These are phyloP conservation scores for Paradoxurus hermaphroditus DNA, from an alignment of 2,113 vertebrate species.

Conservation along the genomic window DNA sequence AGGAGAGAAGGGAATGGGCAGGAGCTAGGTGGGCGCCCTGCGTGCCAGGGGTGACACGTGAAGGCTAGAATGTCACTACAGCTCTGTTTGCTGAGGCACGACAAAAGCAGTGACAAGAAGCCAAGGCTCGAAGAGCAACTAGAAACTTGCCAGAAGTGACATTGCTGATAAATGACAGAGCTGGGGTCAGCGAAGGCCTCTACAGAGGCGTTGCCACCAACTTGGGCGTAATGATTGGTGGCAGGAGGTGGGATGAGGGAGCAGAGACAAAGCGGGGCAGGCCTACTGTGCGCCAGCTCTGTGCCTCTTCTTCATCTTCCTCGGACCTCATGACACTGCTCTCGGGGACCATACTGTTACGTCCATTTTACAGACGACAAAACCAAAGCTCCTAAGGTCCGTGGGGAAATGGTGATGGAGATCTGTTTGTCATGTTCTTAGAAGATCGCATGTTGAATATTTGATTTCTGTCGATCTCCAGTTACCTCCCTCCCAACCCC, in stretches of 20 bases:
- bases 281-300: not conserved
- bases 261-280: not conserved
- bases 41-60: not conserved
- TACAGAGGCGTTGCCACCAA: not conserved
- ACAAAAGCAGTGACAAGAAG: not conserved
- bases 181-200: not conserved
- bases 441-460: not conserved
- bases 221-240: not conserved
- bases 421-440: not conserved
- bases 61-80: not conserved
- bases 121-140: not conserved
- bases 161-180: not conserved
- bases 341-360: not conserved
- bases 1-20: not conserved
- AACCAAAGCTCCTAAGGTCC: not conserved
- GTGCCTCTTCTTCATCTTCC: not conserved
- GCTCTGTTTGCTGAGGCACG: not conserved
- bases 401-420: not conserved
- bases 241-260: not conserved
- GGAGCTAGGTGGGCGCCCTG: fast-evolving
- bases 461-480: not conserved
- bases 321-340: not conserved
- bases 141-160: not conserved
- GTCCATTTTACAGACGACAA: constrained; percentile 2
- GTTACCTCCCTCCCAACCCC: not conserved